A percentile compares a stretch with the other conserved stretches of the same genome.
These are phyloP conservation scores for Drosophila neotestacea DNA, from an alignment of 2,888 invertebrate genomes.

Conservation along the genomic window DNA sequence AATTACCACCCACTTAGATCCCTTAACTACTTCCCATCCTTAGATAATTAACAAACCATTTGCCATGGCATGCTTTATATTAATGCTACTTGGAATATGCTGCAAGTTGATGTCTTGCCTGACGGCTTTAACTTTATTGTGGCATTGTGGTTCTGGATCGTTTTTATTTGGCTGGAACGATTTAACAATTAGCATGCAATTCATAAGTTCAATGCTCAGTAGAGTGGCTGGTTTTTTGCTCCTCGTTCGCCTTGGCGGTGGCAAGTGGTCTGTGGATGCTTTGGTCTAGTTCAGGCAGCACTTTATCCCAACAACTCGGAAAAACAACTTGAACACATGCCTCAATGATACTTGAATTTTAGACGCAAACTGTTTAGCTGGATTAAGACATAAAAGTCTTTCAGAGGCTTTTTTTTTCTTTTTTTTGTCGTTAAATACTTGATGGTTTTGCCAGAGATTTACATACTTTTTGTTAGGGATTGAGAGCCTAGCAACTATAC, in stretches of 20 bases:
- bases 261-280: constrained; percentile 55
- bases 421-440: constrained; percentile 20
- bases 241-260: constrained; percentile 40
- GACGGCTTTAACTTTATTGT: constrained; percentile 16
- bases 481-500: constrained; percentile 12
- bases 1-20: neutral
- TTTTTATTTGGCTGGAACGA: constrained; percentile 46
- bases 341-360: constrained; percentile 5
- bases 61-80: neutral
- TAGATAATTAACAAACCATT: constrained; percentile 19
- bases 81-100: constrained; percentile 34
- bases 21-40: neutral
- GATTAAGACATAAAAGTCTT: constrained; percentile 60
- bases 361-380: constrained; percentile 1
- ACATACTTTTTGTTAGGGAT: constrained; percentile 38
- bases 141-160: constrained; percentile 9
- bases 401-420: constrained; percentile 21
- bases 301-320: neutral
- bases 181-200: constrained; percentile 30
- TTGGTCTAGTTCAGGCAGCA: constrained; percentile 7
- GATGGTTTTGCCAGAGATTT: constrained; percentile 42
- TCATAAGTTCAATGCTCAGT: constrained; percentile 21
- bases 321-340: constrained; percentile 6
- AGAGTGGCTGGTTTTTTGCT: constrained; percentile 44
- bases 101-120: constrained; percentile 18